These are phyloP conservation scores for Nebria ingens DNA, from an alignment of 1,140 invertebrate species.

Conservation along the genomic window DNA sequence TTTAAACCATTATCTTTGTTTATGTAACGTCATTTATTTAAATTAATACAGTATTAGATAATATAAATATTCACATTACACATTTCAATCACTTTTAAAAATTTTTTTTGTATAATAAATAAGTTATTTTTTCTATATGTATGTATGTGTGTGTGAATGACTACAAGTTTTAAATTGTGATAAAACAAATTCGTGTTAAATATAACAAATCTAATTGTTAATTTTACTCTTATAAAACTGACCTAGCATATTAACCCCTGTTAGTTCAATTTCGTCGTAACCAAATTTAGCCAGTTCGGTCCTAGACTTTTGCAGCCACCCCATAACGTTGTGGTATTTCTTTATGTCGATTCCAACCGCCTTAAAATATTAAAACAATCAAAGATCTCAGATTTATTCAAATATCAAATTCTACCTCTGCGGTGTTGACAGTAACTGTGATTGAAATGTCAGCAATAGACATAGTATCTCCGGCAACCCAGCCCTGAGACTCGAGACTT, in stretches of 20 bases:
- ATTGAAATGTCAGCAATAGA: slow-evolving; percentile 40
- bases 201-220: no score
- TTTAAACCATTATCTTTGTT: no score
- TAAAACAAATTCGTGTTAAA: no score
- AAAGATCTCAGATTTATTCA: neutral
- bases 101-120: no score
- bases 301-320: neutral
- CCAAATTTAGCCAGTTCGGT: neutral
- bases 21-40: no score
- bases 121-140: no score
- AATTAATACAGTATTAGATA: no score
- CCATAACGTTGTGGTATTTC: neutral
- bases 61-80: no score
- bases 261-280: slow-evolving; percentile 25
- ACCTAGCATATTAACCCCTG: slow-evolving; percentile 25
- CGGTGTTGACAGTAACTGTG: slow-evolving; percentile 17
- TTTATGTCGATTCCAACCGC: neutral
- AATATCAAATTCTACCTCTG: neutral
- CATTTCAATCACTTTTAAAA: no score
- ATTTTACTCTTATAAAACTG: slow-evolving; percentile 31
- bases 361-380: neutral
- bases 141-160: no score
- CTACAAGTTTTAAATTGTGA: no score
- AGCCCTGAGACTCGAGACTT: slow-evolving; percentile 30
- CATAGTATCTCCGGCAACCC: slow-evolving; percentile 35